Evolutionary conservation across 2,113 vertebrate genomes (phyloP).

Genomic region (Pontoporia blainvillei): DNA sequence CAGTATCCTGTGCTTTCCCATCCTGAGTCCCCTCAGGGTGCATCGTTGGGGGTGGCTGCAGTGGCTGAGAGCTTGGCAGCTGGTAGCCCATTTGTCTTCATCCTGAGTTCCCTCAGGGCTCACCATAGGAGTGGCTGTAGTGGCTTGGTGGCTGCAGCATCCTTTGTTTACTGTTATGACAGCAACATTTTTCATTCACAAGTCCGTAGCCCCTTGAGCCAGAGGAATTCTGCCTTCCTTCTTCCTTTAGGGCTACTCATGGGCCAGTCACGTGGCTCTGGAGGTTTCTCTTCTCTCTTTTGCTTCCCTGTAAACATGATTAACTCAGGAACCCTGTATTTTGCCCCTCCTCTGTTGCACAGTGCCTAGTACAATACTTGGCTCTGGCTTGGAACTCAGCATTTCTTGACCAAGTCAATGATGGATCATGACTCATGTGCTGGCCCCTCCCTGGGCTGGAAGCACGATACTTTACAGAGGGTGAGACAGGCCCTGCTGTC

Average conservation of each 20-base stretch:
- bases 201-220: neutral
- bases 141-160: neutral
- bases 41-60: neutral
- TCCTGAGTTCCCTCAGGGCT: neutral
- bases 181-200: neutral
- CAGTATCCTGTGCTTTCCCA: neutral
- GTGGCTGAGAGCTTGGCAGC: accelerated
- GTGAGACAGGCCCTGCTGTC: neutral
- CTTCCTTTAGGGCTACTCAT: neutral
- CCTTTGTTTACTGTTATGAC: neutral
- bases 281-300: neutral
- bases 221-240: neutral
- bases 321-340: neutral
- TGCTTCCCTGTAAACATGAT: neutral
- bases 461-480: neutral
- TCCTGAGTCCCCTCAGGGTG: neutral
- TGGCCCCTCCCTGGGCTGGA: neutral
- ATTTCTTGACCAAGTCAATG: neutral
- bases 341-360: neutral
- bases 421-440: too few species aligned
- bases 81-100: neutral
- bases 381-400: neutral
- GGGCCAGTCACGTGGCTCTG: neutral
- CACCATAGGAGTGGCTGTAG: neutral
- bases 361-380: neutral